phyloP scores from a whole-genome alignment of 2,113 vertebrate genomes.

The Zapus hudsonius region DNA sequence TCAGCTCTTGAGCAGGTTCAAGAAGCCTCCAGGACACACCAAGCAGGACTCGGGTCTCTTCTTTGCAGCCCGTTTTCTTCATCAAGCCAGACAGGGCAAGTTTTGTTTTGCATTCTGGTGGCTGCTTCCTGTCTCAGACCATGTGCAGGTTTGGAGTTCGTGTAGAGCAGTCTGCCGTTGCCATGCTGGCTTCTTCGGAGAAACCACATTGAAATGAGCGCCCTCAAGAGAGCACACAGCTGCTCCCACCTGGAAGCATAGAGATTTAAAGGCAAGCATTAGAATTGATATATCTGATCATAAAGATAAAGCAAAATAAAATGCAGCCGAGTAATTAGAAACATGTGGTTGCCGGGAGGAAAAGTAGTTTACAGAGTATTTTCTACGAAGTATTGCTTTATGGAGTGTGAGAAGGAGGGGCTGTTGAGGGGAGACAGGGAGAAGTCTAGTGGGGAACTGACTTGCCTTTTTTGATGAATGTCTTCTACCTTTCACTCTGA shows the following conservation, averaged over 20 bases:
- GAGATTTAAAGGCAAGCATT: constrained; percentile 43
- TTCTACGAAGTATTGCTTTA: constrained; percentile 7
- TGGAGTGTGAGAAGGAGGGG: not conserved
- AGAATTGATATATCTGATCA: constrained; percentile 43
- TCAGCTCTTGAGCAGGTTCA: rapidly evolving
- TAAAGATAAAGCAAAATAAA: constrained; percentile 69
- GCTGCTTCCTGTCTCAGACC: not conserved
- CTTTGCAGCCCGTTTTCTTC: not conserved
- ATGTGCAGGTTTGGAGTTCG: rapidly evolving
- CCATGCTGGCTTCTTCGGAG: not conserved
- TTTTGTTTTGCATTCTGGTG: not conserved
- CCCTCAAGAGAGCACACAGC: not conserved
- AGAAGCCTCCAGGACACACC: rapidly evolving
- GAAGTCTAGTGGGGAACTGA: not conserved
- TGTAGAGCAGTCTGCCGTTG: rapidly evolving
- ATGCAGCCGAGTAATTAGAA: constrained; percentile 52
- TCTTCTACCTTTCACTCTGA: not conserved
- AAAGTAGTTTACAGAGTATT: constrained; percentile 7
- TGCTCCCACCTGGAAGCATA: constrained; percentile 49
- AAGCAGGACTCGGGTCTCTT: rapidly evolving
- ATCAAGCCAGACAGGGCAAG: not conserved
- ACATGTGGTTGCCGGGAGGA: not conserved
- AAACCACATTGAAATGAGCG: not conserved
- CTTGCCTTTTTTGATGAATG: not conserved
- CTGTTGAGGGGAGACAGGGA: not conserved